phyloP scores from a whole-genome alignment of 1,140 invertebrate genomes.

The Sesamia nonagrioides region DNA sequence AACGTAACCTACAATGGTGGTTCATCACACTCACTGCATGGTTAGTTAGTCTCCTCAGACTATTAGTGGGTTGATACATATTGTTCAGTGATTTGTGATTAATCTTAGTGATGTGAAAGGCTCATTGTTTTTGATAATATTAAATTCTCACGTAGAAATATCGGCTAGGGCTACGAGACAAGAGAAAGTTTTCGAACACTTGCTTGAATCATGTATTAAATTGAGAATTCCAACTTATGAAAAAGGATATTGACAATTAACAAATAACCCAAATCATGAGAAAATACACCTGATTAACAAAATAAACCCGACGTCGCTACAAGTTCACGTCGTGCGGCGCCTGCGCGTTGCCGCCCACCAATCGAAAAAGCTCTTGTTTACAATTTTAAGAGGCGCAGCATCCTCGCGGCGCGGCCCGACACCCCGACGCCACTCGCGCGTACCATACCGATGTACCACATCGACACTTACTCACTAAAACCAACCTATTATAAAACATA shows the following conservation, averaged over 20 bases:
- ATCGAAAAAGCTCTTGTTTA: constrained; percentile 85
- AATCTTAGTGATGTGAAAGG: too few species aligned
- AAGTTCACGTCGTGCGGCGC: constrained; percentile 67
- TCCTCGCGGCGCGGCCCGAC: constrained; percentile 64
- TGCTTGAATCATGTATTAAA: neutral
- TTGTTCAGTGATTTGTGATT: too few species aligned
- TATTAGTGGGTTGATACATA: neutral
- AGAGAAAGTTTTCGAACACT: neutral
- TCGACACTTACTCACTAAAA: constrained; percentile 12
- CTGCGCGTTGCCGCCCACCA: constrained; percentile 76
- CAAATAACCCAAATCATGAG: neutral
- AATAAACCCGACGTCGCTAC: constrained; percentile 56
- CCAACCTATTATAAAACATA: constrained; percentile 17
- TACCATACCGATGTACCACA: constrained; percentile 5
- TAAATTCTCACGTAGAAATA: too few species aligned
- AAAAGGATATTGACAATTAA: neutral
- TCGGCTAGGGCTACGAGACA: too few species aligned
- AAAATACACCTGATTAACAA: constrained; percentile 31
- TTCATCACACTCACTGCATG: neutral
- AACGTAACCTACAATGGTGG: neutral
- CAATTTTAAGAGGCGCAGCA: constrained; percentile 79
- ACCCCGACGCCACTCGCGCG: constrained; percentile 60
- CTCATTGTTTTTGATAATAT: too few species aligned
- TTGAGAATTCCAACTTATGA: neutral
- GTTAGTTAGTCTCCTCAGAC: neutral